These are phyloP conservation scores for Siphamia tubifer DNA, from an alignment of 2,113 vertebrate species.

Conservation along the genomic window DNA sequence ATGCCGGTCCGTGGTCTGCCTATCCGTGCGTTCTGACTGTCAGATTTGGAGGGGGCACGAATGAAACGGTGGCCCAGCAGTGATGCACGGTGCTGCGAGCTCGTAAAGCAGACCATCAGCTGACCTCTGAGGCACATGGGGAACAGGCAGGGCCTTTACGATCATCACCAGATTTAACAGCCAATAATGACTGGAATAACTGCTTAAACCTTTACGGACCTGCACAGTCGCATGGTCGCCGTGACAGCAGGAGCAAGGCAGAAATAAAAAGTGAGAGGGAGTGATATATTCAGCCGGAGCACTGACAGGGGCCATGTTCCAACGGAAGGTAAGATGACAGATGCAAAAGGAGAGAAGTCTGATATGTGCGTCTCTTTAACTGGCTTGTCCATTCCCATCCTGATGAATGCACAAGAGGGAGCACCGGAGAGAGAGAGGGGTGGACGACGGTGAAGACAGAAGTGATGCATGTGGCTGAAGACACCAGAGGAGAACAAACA, in stretches of 20 bases:
- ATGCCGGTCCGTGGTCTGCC: conserved; percentile 82
- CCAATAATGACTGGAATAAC: conserved; percentile 84
- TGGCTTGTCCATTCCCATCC: conserved; percentile 67
- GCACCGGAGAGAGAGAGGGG: conserved; percentile 13
- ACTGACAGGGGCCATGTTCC: conserved; percentile 80
- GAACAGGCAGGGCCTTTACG: conserved; percentile 85
- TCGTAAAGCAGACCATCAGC: conserved; percentile 88
- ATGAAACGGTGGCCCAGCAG: conserved; percentile 59
- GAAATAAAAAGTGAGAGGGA: conserved; percentile 41
- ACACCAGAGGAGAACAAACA: conserved; percentile 9
- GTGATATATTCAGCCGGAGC: conserved; percentile 76
- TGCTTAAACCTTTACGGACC: conserved; percentile 81
- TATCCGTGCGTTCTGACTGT: conserved; percentile 75
- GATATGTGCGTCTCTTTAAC: conserved; percentile 76
- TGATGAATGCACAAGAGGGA: conserved; percentile 64
- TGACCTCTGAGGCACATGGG: conserved; percentile 86
- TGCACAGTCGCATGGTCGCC: conserved; percentile 49
- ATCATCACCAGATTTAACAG: conserved; percentile 87
- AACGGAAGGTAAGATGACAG: conserved; percentile 71
- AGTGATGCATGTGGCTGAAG: conserved; percentile 18
- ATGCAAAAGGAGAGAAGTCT: conserved; percentile 62
- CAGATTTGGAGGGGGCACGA: conserved; percentile 31
- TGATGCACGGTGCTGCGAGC: conserved; percentile 88
- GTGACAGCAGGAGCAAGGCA: conserved; percentile 54
- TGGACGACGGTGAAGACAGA: conserved; percentile 38